Conservation (phyloP, 2,888 invertebrate species). For the Drosophila nigricruria region DNA sequence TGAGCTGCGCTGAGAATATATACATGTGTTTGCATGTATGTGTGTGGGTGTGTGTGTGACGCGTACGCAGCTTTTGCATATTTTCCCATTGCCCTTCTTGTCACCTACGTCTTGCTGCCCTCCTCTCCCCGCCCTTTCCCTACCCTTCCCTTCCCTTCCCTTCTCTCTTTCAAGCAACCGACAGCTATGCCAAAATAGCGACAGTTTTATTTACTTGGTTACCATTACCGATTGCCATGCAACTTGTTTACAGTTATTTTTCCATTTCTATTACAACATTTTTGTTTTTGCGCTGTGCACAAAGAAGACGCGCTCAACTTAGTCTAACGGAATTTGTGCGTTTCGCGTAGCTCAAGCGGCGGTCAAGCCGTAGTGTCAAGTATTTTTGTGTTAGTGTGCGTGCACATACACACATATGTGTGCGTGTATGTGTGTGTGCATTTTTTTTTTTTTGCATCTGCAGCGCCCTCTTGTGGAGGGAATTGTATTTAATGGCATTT, state of each 20-base stretch:
- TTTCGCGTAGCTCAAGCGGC: slow-evolving; percentile 5
- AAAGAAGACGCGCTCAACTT: slow-evolving; percentile 36
- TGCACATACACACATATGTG: not conserved
- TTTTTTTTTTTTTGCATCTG: not conserved
- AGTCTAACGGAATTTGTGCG: slow-evolving; percentile 57
- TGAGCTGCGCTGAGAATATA: not conserved
- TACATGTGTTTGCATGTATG: not conserved
- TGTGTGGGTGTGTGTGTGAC: not conserved
- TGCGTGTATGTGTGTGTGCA: not conserved
- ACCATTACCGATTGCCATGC: slow-evolving; percentile 61
- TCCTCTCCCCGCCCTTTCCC: not conserved
- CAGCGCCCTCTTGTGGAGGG: slow-evolving; percentile 1
- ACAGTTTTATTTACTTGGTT: slow-evolving; percentile 79
- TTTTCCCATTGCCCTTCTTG: slow-evolving; percentile 25
- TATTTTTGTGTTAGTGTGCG: not conserved
- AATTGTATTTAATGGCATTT: slow-evolving; percentile 52
- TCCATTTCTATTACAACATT: slow-evolving; percentile 31
- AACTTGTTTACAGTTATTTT: slow-evolving; percentile 66
- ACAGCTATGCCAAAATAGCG: slow-evolving; percentile 64
- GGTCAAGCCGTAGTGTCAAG: slow-evolving; percentile 9
- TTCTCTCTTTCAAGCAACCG: slow-evolving; percentile 16
- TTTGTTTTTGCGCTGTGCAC: slow-evolving; percentile 29
- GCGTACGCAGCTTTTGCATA: slow-evolving; percentile 17
- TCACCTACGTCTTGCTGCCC: not conserved
- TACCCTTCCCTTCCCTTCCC: not conserved